Conservation (phyloP, 37 sponge, comb jelly and placozoan genomes). For the Cliona cf. orientalis region DNA sequence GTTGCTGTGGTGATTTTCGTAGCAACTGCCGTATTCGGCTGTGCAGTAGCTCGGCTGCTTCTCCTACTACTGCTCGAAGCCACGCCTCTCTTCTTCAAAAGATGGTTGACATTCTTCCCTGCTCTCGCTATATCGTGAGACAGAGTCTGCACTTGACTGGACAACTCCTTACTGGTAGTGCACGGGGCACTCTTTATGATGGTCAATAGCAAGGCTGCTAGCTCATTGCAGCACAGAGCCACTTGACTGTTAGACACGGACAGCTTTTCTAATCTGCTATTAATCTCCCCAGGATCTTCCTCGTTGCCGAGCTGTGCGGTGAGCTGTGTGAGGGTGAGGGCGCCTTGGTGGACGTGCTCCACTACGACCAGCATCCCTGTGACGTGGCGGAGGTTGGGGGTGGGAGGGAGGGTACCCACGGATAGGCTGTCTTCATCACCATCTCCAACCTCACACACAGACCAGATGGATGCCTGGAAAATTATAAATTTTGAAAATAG, state of each 20-base stretch:
- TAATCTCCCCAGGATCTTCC: background rate
- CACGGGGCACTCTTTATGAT: slow-evolving; percentile 25
- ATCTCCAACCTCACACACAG: too few species aligned
- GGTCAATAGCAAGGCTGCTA: slow-evolving; percentile 35
- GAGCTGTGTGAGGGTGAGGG: background rate
- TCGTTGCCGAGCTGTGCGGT: background rate
- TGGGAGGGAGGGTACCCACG: slow-evolving; percentile 39
- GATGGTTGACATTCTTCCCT: slow-evolving; percentile 28
- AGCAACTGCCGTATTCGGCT: too few species aligned
- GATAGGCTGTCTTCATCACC: background rate
- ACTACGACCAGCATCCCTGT: slow-evolving; percentile 19
- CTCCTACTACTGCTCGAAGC: background rate
- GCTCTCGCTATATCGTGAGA: slow-evolving; percentile 40
- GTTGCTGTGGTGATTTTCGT: too few species aligned
- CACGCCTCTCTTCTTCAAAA: slow-evolving; percentile 3
- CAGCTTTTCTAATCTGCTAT: background rate
- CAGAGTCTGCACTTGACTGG: slow-evolving; percentile 33
- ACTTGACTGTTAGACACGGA: background rate
- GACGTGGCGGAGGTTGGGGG: slow-evolving; percentile 6
- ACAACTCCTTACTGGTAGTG: background rate
- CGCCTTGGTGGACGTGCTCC: background rate
- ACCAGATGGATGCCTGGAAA: background rate
- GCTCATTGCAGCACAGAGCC: slow-evolving; percentile 32
- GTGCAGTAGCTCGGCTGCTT: too few species aligned
- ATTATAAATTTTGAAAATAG: background rate